Evolutionary conservation across 64 coral and sea anemone species (phyloP).

Genomic region (Acropora yongei): DNA sequence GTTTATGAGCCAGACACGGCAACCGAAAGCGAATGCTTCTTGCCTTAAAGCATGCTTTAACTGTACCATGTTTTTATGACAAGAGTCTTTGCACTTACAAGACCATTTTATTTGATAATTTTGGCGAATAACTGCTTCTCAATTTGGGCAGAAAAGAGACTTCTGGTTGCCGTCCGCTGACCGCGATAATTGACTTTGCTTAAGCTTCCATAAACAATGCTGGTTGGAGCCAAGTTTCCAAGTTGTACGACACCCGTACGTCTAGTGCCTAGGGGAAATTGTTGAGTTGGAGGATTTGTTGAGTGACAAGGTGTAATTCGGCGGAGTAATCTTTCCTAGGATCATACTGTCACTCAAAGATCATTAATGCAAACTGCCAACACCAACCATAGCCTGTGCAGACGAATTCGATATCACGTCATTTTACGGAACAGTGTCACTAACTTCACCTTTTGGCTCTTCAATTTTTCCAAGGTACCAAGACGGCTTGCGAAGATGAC

Average conservation of each 20-base stretch:
- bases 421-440: slow-evolving; percentile 4
- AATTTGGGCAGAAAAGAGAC: too few species aligned
- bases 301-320: slow-evolving; percentile 33
- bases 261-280: background rate
- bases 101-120: too few species aligned
- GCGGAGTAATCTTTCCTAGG: background rate
- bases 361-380: background rate
- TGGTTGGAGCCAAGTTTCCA: too few species aligned
- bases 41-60: too few species aligned
- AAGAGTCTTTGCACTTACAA: too few species aligned
- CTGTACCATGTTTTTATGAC: too few species aligned
- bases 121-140: too few species aligned
- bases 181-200: too few species aligned
- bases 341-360: background rate
- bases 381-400: background rate
- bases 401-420: background rate
- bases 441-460: slow-evolving; percentile 43
- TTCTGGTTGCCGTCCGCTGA: too few species aligned
- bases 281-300: background rate
- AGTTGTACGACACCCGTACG: background rate
- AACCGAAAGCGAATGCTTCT: too few species aligned
- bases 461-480: slow-evolving; percentile 46
- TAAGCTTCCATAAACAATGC: too few species aligned
- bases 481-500: slow-evolving; percentile 33
- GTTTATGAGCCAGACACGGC: too few species aligned